Conservation (phyloP, 2,888 invertebrate genomes). For the Prosapia bicincta region DNA sequence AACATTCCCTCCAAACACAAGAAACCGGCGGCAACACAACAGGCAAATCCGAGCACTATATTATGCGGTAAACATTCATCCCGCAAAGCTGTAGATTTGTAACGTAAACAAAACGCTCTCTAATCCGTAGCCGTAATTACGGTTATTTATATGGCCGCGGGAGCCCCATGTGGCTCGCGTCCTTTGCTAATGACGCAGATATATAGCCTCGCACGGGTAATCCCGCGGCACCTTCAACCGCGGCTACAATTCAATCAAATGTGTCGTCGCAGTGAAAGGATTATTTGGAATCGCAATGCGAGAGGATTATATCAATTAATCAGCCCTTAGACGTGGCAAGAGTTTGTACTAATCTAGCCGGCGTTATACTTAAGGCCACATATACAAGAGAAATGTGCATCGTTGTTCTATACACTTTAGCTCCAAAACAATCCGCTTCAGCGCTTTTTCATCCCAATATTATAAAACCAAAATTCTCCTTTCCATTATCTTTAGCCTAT, state of each 20-base stretch:
- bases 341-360: no score
- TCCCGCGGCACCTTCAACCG: neutral
- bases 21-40: neutral
- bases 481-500: no score
- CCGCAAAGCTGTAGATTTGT: neutral
- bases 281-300: neutral
- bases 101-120: neutral
- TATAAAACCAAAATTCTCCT: no score
- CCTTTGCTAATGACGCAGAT: neutral
- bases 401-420: no score
- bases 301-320: neutral
- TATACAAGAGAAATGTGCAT: no score
- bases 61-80: neutral
- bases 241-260: neutral
- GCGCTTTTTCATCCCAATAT: no score
- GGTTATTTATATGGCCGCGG: neutral
- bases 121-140: neutral
- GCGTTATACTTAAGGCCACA: no score
- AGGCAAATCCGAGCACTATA: neutral
- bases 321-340: neutral
- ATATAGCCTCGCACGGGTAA: neutral
- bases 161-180: neutral
- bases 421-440: no score
- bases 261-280: neutral
- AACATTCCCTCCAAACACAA: no score